These are phyloP conservation scores for Diplosoma virens DNA, from an alignment of 23 tunicate species.

Conservation along the genomic window DNA sequence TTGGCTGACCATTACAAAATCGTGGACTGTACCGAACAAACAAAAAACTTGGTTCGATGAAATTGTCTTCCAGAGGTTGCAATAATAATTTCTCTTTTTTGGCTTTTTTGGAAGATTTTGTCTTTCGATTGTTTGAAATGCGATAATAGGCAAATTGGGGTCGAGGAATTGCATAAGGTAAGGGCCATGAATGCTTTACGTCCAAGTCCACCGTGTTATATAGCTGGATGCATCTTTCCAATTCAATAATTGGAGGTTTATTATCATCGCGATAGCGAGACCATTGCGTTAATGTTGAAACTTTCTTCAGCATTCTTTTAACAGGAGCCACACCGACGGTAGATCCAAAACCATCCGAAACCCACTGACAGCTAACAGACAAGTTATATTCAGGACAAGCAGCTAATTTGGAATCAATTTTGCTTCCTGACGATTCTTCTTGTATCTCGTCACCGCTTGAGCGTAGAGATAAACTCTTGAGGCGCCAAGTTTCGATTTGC, in stretches of 20 bases:
- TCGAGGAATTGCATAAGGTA: not conserved
- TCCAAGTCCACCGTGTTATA: conserved; percentile 21
- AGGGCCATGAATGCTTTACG: not conserved
- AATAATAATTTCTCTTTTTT: not conserved
- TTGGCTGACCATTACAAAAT: no score
- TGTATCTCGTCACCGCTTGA: not conserved
- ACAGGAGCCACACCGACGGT: not conserved
- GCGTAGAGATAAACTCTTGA: not conserved
- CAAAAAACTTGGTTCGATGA: not conserved
- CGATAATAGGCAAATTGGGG: not conserved
- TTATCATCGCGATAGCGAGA: not conserved
- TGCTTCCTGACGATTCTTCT: not conserved
- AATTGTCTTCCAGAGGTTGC: not conserved
- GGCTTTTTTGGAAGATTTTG: no score
- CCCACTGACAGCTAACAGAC: not conserved
- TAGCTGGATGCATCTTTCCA: conserved; percentile 9
- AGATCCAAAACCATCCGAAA: not conserved
- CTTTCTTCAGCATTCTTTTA: not conserved
- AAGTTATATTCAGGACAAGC: not conserved
- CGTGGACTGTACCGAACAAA: not conserved
- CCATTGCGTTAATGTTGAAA: not conserved
- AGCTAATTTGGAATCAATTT: not conserved
- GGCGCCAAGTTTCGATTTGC: not conserved
- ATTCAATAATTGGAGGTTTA: not conserved
- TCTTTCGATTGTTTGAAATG: not conserved